Conservation (phyloP, 1,140 invertebrate species). For the Cotesia glomerata region DNA sequence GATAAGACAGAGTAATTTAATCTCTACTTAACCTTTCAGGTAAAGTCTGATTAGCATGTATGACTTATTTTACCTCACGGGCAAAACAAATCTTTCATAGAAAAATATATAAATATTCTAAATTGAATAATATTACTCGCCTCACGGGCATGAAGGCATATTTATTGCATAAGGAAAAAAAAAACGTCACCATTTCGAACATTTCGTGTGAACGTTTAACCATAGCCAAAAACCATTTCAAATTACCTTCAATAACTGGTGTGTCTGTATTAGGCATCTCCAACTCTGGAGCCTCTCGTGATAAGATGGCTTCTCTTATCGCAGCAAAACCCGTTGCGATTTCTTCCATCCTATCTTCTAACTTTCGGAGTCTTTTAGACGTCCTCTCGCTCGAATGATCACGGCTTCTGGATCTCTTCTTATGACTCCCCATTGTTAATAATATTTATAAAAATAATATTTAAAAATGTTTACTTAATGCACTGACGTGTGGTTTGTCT, state of each 20-base stretch:
- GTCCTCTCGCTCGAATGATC: not conserved
- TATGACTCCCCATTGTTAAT: not conserved
- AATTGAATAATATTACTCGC: not conserved
- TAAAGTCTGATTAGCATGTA: not conserved
- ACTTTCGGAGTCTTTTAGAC: not conserved
- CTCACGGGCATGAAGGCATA: not conserved
- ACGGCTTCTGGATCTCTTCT: not conserved
- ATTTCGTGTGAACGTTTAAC: not conserved
- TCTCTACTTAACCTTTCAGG: not conserved
- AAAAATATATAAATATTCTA: not conserved
- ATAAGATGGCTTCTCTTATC: not conserved
- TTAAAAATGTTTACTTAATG: not conserved
- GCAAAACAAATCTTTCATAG: not conserved
- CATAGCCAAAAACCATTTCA: no score
- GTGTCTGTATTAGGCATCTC: not conserved
- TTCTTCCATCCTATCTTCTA: not conserved
- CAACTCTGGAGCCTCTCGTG: not conserved
- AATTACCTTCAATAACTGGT: not conserved
- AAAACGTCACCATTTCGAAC: not conserved
- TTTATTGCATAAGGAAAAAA: not conserved
- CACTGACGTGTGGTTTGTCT: constrained; percentile 1
- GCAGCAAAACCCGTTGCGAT: not conserved
- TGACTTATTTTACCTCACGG: not conserved
- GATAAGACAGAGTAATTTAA: not conserved
- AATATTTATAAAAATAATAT: not conserved